These are phyloP conservation scores for Antechinus stuartii DNA, from an alignment of 2,113 vertebrate genomes.

Conservation along the genomic window DNA sequence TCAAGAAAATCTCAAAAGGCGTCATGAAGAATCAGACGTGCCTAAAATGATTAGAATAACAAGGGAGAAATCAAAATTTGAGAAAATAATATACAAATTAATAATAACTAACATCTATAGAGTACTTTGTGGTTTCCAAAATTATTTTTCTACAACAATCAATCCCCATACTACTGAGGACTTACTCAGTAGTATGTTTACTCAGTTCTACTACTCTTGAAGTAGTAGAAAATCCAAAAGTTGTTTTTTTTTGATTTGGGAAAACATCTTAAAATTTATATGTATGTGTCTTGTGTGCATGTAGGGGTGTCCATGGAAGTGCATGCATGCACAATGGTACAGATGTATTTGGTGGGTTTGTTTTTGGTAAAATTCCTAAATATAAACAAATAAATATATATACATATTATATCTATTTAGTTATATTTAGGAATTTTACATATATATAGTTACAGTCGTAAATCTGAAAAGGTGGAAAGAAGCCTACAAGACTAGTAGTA, in stretches of 20 bases:
- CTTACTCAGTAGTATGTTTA: too few species aligned
- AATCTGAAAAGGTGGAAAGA: background rate
- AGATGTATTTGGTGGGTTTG: background rate
- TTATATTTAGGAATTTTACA: too few species aligned
- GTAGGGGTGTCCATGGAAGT: too few species aligned
- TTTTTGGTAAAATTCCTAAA: background rate
- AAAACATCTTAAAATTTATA: background rate
- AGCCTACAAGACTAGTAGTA: background rate
- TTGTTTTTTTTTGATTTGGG: background rate
- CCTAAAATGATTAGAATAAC: background rate
- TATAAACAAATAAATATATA: background rate
- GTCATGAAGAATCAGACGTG: background rate
- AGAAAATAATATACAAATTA: background rate
- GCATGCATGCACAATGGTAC: too few species aligned
- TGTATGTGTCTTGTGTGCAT: too few species aligned
- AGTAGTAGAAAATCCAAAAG: background rate
- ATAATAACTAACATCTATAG: background rate
- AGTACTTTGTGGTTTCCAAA: background rate
- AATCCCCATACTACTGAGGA: background rate
- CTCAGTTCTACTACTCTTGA: background rate
- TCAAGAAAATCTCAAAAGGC: background rate
- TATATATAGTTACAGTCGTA: background rate
- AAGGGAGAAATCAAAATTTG: background rate
- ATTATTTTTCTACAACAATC: background rate
- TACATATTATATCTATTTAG: too few species aligned